Percentiles rank a stretch among this genome's conserved stretches.
These are phyloP conservation scores for Dicerorhinus sumatrensis DNA, from an alignment of 2,113 vertebrate species.

Conservation along the genomic window DNA sequence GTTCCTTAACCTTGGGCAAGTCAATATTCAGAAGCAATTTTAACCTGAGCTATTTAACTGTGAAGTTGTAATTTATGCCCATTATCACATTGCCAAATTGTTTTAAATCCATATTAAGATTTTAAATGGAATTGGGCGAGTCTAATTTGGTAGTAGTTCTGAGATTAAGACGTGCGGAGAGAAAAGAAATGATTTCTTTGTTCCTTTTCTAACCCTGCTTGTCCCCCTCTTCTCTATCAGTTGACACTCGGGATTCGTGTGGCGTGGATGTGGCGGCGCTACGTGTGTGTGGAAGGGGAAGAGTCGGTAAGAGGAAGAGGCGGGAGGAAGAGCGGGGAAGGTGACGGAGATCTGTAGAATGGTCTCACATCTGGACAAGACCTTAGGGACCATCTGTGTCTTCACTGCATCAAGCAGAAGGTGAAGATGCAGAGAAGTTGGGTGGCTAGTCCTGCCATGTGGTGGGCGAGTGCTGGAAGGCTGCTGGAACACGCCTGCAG, in stretches of 20 bases:
- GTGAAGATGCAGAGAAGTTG: not conserved
- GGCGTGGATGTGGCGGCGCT: not conserved
- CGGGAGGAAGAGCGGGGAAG: not conserved
- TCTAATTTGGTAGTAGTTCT: slow-evolving; percentile 44
- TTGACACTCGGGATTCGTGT: not conserved
- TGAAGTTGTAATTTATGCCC: slow-evolving; percentile 57
- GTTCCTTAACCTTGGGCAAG: slow-evolving; percentile 31
- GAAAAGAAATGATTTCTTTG: not conserved
- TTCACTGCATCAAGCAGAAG: not conserved
- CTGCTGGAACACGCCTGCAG: not conserved
- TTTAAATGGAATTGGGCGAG: slow-evolving; percentile 50
- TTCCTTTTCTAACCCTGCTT: not conserved
- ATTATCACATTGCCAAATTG: slow-evolving; percentile 32
- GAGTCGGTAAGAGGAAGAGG: not conserved
- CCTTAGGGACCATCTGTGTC: not conserved
- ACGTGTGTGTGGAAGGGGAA: not conserved
- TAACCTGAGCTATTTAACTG: slow-evolving; percentile 42
- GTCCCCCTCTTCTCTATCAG: not conserved
- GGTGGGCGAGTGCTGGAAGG: too few relatives aligned
- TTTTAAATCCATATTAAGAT: slow-evolving; percentile 52
- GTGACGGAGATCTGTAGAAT: not conserved
- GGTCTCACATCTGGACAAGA: not conserved
- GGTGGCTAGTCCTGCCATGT: rapidly evolving
- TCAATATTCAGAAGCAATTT: slow-evolving; percentile 50
- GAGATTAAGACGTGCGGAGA: slow-evolving; percentile 33